Percentiles rank a stretch among this genome's conserved stretches.
Evolutionary conservation across 2,797 vertebrate genomes (phyloP).

Genomic region (Anabas testudineus): DNA sequence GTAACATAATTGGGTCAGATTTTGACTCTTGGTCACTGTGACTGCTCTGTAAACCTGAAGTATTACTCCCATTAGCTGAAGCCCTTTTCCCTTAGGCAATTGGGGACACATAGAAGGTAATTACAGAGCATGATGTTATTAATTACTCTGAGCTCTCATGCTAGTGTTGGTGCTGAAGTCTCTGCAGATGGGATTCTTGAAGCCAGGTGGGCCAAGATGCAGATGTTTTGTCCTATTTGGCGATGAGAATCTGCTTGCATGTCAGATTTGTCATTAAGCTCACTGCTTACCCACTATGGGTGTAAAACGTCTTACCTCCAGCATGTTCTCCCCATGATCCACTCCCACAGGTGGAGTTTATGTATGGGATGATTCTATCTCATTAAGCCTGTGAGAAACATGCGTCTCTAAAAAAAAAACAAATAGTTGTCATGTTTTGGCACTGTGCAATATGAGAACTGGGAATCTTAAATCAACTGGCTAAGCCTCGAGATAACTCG

Average conservation of each 20-base stretch:
- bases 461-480: slow-evolving; percentile 22
- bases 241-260: slow-evolving; percentile 31
- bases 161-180: slow-evolving; percentile 57
- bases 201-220: slow-evolving; percentile 38
- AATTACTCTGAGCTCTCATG: slow-evolving; percentile 74
- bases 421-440: slow-evolving; percentile 29
- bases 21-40: slow-evolving; percentile 56
- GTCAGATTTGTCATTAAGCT: slow-evolving; percentile 17
- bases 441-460: background rate
- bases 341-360: slow-evolving; percentile 54
- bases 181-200: slow-evolving; percentile 58
- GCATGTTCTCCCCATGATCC: slow-evolving; percentile 38
- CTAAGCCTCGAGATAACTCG: background rate
- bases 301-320: slow-evolving; percentile 54
- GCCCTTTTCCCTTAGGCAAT: slow-evolving; percentile 67
- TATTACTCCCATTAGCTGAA: slow-evolving; percentile 74
- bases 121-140: slow-evolving; percentile 84
- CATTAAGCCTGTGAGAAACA: slow-evolving; percentile 43
- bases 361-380: slow-evolving; percentile 49
- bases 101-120: slow-evolving; percentile 78
- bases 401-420: slow-evolving; percentile 31
- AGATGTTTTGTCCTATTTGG: slow-evolving; percentile 22
- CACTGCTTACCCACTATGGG: slow-evolving; percentile 18
- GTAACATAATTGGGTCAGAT: slow-evolving; percentile 67
- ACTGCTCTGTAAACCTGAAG: slow-evolving; percentile 71